These are phyloP conservation scores for Onychomys arenicola DNA, from an alignment of 2,797 vertebrate species.

Conservation along the genomic window DNA sequence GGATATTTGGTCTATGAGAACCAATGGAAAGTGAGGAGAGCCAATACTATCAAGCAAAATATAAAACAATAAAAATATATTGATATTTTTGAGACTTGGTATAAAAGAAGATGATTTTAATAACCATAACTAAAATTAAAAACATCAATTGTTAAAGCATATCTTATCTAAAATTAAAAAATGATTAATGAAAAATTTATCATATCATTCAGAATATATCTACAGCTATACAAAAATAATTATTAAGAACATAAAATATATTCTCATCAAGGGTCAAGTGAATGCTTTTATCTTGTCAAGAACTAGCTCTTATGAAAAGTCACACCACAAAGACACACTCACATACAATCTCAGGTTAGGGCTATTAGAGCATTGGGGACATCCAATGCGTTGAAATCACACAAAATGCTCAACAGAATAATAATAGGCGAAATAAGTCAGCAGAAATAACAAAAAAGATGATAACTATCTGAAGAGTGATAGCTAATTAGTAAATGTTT, in stretches of 20 bases:
- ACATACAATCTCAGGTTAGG: too few relatives aligned
- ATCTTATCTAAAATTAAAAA: neutral
- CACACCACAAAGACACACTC: neutral
- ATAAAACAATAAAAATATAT: neutral
- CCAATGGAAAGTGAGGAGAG: neutral
- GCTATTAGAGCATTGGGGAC: accelerated
- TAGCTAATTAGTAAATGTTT: neutral
- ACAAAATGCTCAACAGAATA: neutral
- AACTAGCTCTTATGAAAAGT: neutral
- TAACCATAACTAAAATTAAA: neutral
- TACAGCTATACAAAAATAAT: too few relatives aligned
- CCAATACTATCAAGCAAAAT: neutral
- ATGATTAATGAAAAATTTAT: neutral
- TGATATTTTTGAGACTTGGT: neutral
- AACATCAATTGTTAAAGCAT: neutral
- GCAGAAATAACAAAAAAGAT: neutral
- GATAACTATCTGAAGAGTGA: neutral
- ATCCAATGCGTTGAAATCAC: neutral
- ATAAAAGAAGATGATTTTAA: neutral
- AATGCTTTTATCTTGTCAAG: neutral
- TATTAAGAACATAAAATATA: neutral
- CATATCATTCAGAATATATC: neutral
- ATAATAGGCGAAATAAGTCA: neutral
- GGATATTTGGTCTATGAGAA: neutral
- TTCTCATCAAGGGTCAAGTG: neutral